Evolutionary conservation across 2,113 vertebrate genomes (phyloP).

Genomic region (Toxotes chatareus): DNA sequence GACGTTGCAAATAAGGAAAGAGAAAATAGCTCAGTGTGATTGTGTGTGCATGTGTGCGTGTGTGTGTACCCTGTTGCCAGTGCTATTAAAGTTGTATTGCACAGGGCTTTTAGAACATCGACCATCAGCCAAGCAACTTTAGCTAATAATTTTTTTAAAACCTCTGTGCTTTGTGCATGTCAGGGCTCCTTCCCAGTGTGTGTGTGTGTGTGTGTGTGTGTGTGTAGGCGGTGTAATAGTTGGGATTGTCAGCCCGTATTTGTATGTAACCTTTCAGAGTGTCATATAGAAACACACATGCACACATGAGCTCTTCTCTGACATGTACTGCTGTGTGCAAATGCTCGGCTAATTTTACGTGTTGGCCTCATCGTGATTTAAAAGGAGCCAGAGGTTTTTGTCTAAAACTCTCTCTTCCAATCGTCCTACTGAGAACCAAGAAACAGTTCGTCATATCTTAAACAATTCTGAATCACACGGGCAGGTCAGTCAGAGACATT

Average conservation of each 20-base stretch:
- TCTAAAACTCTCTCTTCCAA: not conserved
- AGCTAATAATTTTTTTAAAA: constrained; percentile 80
- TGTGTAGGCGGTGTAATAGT: constrained; percentile 38
- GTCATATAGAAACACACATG: constrained; percentile 20
- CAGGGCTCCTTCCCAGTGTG: constrained; percentile 36
- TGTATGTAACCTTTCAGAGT: constrained; percentile 33
- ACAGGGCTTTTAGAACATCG: constrained; percentile 76
- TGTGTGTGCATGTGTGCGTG: constrained; percentile 3
- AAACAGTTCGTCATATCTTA: not conserved
- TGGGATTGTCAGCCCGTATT: constrained; percentile 48
- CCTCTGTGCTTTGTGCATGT: constrained; percentile 72
- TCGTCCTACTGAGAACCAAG: not conserved
- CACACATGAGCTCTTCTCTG: not conserved
- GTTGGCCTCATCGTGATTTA: not conserved
- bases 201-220: constrained; percentile 28
- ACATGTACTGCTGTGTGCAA: not conserved
- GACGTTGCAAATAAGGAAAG: constrained; percentile 62
- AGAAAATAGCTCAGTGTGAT: constrained; percentile 58
- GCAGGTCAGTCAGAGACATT: not conserved
- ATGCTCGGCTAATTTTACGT: not conserved
- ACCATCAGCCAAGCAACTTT: constrained; percentile 74
- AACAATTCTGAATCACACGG: not conserved
- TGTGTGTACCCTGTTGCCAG: constrained; percentile 65
- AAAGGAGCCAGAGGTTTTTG: not conserved
- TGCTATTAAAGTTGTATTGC: constrained; percentile 80